These are phyloP conservation scores for Epirrhoe alternata DNA, from an alignment of 2,888 invertebrate species.

Conservation along the genomic window DNA sequence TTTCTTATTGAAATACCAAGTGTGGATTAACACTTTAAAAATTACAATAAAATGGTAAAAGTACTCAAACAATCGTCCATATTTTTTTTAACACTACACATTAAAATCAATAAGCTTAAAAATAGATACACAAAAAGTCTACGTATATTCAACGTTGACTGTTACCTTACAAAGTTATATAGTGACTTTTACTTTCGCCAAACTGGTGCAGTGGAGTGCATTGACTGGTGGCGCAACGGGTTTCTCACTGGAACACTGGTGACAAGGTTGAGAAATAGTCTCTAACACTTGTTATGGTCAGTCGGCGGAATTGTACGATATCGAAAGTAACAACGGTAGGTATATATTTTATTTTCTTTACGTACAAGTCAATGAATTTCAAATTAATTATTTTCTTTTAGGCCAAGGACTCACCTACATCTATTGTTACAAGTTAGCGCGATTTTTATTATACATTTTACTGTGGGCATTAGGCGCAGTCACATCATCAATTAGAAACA, in stretches of 20 bases:
- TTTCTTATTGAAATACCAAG: no score
- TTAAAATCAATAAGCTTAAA: no score
- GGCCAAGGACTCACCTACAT: no score
- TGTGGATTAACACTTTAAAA: no score
- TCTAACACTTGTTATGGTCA: slow-evolving; percentile 57
- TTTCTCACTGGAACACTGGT: slow-evolving; percentile 74
- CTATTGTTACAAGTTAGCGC: no score
- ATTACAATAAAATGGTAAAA: no score
- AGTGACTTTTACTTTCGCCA: slow-evolving; percentile 79
- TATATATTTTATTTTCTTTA: background rate
- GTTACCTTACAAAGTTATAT: background rate
- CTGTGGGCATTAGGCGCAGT: no score
- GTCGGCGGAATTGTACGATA: slow-evolving; percentile 12
- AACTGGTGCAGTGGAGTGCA: slow-evolving; percentile 69
- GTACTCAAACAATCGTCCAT: no score
- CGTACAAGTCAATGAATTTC: background rate
- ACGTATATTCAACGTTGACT: background rate
- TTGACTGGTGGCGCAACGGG: slow-evolving; percentile 67
- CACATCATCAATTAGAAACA: no score
- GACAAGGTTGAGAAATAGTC: slow-evolving; percentile 81
- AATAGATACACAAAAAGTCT: background rate
- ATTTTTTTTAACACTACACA: no score
- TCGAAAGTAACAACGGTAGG: slow-evolving; percentile 13
- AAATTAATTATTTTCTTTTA: no score
- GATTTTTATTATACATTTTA: no score